phyloP scores from a whole-genome alignment of 2,888 invertebrate species.

The Cryptops parisi region DNA sequence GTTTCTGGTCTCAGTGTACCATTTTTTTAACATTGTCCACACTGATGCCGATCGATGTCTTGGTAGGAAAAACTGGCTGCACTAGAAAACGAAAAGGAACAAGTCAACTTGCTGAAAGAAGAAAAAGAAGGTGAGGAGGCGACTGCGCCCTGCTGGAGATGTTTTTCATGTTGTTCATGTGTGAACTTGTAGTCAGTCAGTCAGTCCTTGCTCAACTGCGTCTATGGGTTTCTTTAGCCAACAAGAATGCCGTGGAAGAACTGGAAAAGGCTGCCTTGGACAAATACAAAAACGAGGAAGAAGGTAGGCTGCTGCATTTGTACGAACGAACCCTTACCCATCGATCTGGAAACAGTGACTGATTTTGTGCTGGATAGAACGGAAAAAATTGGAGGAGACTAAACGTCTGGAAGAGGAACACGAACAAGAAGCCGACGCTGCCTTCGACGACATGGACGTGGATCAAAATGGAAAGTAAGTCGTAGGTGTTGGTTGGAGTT shows the following conservation, averaged over 20 bases:
- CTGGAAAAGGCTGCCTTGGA: conserved; percentile 60
- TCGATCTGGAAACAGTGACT: too few relatives aligned
- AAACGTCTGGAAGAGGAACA: conserved; percentile 41
- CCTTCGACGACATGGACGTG: conserved; percentile 63
- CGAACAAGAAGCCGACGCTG: conserved; percentile 34
- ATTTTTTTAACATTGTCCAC: too few relatives aligned
- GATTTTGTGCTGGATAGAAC: too few relatives aligned
- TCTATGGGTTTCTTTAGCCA: conserved; percentile 18
- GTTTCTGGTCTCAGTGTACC: too few relatives aligned
- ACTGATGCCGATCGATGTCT: too few relatives aligned
- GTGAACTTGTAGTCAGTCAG: too few relatives aligned
- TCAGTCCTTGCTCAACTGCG: too few relatives aligned
- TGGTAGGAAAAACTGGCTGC: conserved; percentile 52
- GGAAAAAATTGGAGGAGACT: conserved; percentile 27
- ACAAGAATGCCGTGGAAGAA: conserved; percentile 56
- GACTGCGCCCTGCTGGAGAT: too few relatives aligned
- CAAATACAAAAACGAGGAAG: conserved; percentile 52
- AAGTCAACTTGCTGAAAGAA: conserved; percentile 60
- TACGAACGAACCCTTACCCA: too few relatives aligned
- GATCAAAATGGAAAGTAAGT: conserved; percentile 52
- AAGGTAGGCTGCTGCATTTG: conserved; percentile 29
- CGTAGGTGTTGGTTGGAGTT: too few relatives aligned
- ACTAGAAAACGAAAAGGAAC: conserved; percentile 52
- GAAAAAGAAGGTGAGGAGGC: conserved; percentile 47
- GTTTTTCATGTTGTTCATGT: too few relatives aligned